phyloP scores from a whole-genome alignment of 1,140 invertebrate genomes.

The Ephestia elutella region DNA sequence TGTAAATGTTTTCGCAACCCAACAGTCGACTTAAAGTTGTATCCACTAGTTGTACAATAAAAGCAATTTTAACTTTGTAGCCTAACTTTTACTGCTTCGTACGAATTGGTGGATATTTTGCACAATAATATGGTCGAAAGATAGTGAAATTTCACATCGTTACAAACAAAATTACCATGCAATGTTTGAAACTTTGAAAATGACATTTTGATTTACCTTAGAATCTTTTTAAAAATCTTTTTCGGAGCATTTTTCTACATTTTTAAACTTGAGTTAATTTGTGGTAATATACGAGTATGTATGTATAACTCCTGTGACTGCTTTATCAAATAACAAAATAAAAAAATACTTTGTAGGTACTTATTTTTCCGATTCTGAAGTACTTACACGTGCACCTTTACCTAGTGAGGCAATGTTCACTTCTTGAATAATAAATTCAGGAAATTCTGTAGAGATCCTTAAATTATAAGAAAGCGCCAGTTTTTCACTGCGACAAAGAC shows the following conservation, averaged over 20 bases:
- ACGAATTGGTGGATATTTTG: background rate
- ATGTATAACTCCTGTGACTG: too few species aligned
- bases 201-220: too few species aligned
- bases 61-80: background rate
- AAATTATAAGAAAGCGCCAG: background rate
- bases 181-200: too few species aligned
- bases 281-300: too few species aligned
- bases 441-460: background rate
- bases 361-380: background rate
- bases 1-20: too few species aligned
- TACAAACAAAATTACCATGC: background rate
- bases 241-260: too few species aligned
- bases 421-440: background rate
- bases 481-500: conserved; percentile 1
- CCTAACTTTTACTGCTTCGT: background rate
- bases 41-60: background rate
- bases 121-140: background rate
- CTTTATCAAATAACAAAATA: too few species aligned
- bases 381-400: too few species aligned
- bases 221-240: too few species aligned
- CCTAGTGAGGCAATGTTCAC: too few species aligned
- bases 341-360: too few species aligned
- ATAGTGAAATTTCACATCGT: background rate
- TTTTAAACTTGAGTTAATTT: too few species aligned
- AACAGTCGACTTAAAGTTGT: background rate